A percentile compares a stretch with the other conserved stretches of the same genome.
Evolutionary conservation across 2,888 invertebrate genomes (phyloP).

Genomic region (Chorisops tibialis): DNA sequence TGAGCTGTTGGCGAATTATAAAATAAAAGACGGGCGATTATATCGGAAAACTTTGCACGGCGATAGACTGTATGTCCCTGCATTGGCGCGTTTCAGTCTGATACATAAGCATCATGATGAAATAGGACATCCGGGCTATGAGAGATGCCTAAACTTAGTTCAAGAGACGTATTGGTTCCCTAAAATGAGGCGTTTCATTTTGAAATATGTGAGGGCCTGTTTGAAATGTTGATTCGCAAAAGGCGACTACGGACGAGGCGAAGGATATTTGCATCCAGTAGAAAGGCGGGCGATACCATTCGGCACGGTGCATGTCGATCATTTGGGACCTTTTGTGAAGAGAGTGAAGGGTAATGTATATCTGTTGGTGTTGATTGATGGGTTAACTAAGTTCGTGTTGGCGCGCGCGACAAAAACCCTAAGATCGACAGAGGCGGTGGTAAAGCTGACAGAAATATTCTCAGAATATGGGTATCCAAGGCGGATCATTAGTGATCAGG

Average conservation of each 20-base stretch:
- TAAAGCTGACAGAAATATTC: constrained; percentile 5
- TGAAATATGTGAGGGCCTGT: constrained; percentile 19
- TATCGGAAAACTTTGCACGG: no score
- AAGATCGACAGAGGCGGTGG: neutral
- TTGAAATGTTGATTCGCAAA: constrained; percentile 25
- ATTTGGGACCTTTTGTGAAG: constrained; percentile 22
- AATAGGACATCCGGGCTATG: neutral
- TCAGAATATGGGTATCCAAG: constrained; percentile 19
- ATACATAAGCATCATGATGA: neutral
- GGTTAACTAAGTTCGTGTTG: constrained; percentile 25
- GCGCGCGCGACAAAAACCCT: neutral
- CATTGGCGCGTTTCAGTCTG: neutral
- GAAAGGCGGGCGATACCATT: constrained; percentile 16
- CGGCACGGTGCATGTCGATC: constrained; percentile 25
- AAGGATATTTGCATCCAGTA: constrained; percentile 24
- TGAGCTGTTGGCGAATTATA: no score
- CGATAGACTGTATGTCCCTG: neutral
- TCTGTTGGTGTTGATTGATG: constrained; percentile 23
- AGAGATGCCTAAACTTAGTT: no score
- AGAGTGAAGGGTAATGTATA: constrained; percentile 10
- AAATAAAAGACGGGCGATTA: no score
- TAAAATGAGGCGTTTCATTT: constrained; percentile 16
- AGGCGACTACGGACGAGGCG: constrained; percentile 10
- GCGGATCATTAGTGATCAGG: constrained; percentile 13
- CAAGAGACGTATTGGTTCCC: constrained; percentile 11